These are phyloP conservation scores for Cyprinella venusta DNA, from an alignment of 2,797 vertebrate species.

Conservation along the genomic window DNA sequence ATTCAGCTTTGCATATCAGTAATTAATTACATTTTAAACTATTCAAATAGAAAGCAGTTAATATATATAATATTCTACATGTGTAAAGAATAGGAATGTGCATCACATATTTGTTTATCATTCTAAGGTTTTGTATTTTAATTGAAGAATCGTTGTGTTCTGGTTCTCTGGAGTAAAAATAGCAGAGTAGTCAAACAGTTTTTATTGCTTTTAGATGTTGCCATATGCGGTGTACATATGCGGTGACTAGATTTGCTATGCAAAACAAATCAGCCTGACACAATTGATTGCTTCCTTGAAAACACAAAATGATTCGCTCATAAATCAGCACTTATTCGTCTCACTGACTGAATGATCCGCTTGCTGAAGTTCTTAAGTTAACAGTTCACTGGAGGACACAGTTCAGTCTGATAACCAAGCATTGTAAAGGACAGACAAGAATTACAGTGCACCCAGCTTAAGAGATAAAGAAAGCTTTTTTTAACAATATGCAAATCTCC, in stretches of 20 bases:
- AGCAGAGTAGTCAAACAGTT: background rate
- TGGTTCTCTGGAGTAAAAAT: background rate
- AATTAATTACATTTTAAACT: no score
- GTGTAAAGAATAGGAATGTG: background rate
- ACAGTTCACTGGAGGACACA: background rate
- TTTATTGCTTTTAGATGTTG: background rate
- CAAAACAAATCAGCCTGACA: background rate
- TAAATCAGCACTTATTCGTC: background rate
- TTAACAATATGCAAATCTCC: conserved; percentile 15
- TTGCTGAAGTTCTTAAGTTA: background rate
- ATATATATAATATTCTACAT: no score
- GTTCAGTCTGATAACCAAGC: conserved; percentile 1
- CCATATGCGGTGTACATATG: background rate
- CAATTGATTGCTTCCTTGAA: background rate
- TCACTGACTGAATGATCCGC: background rate
- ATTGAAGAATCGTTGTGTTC: background rate
- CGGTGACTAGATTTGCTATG: background rate
- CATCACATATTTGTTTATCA: background rate
- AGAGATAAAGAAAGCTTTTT: conserved; percentile 5
- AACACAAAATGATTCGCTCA: background rate
- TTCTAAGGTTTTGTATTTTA: background rate
- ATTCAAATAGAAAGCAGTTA: background rate
- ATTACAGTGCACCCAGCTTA: background rate
- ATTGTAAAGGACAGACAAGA: background rate
- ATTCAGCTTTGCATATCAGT: background rate